Evolutionary conservation across 2,113 vertebrate species (phyloP).

Genomic region (Nematolebias whitei): DNA sequence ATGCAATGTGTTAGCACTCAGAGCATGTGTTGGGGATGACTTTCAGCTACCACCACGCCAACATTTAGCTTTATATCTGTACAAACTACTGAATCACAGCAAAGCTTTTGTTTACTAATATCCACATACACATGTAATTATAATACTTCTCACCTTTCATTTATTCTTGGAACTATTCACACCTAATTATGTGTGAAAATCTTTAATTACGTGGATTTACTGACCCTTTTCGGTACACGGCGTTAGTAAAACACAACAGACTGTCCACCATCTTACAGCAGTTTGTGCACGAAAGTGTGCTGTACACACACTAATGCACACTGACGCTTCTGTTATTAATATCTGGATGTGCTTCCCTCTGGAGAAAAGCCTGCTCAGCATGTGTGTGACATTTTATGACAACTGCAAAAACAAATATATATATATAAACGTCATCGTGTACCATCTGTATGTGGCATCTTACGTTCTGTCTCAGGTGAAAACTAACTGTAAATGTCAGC

Average conservation of each 20-base stretch:
- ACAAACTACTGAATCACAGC: no score
- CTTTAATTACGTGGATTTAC: conserved; percentile 17
- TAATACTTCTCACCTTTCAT: no score
- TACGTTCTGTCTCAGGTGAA: conserved; percentile 55
- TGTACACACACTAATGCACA: conserved; percentile 28
- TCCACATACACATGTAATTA: no score
- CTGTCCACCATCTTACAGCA: conserved; percentile 37
- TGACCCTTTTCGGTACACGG: conserved; percentile 38
- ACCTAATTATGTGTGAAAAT: neutral
- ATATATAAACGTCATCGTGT: conserved; percentile 22
- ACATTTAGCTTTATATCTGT: no score
- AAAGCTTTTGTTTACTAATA: no score
- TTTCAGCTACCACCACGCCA: no score
- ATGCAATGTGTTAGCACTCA: no score
- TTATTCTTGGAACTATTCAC: no score
- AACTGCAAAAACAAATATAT: conserved; percentile 51
- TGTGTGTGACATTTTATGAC: conserved; percentile 71
- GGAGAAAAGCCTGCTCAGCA: conserved; percentile 70
- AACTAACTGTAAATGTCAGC: conserved; percentile 70
- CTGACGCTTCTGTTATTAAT: conserved; percentile 58
- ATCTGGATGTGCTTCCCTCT: conserved; percentile 57
- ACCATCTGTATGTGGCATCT: conserved; percentile 62
- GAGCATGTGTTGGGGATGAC: no score
- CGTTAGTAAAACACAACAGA: conserved; percentile 45
- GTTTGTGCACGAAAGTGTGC: conserved; percentile 33